phyloP scores from a whole-genome alignment of 2,113 vertebrate species.

The Aix galericulata region DNA sequence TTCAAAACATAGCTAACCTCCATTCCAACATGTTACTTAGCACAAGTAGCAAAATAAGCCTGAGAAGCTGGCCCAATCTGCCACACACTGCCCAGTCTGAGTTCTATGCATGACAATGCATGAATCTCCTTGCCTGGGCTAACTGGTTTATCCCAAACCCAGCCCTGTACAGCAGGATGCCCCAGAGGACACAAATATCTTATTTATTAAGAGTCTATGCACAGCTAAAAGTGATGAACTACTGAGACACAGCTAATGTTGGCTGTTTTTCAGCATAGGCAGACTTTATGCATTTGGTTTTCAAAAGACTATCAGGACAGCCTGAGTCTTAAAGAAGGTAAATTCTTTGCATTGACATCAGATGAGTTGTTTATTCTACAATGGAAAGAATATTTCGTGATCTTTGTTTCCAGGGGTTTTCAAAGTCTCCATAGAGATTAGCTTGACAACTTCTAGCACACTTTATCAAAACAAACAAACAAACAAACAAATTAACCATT shows the following conservation, averaged over 20 bases:
- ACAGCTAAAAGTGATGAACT: background rate
- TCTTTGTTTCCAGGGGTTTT: background rate
- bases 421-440: background rate
- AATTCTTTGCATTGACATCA: background rate
- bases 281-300: background rate
- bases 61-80: rapidly evolving
- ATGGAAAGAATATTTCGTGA: background rate
- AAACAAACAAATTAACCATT: background rate
- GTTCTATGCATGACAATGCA: background rate
- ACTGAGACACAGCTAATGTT: background rate
- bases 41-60: background rate
- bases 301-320: background rate
- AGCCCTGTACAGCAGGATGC: too few species aligned
- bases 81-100: rapidly evolving
- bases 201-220: background rate
- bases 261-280: rapidly evolving
- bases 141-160: background rate
- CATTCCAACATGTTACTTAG: background rate
- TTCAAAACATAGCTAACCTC: background rate
- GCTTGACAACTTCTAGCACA: background rate
- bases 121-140: background rate
- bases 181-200: background rate
- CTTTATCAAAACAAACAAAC: background rate
- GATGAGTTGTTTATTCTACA: background rate
- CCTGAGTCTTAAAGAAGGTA: background rate